These are phyloP conservation scores for Andrena chrysosceles DNA, from an alignment of 2,888 invertebrate genomes.

Conservation along the genomic window DNA sequence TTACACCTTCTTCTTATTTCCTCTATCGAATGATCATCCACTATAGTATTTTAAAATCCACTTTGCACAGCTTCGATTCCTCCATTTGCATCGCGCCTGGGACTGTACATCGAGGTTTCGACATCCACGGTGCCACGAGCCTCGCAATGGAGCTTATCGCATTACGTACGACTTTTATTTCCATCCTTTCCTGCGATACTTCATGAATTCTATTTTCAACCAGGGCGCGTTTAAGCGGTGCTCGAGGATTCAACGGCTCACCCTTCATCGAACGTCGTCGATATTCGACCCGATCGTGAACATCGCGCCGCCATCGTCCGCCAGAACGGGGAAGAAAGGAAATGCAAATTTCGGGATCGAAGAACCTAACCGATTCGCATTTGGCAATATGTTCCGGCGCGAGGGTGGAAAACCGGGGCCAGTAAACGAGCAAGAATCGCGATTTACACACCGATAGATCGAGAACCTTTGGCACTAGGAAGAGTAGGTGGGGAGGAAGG, in stretches of 20 bases:
- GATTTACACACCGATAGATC: constrained; percentile 51
- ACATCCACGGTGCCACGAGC: no score
- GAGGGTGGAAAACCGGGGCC: constrained; percentile 42
- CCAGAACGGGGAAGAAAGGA: constrained; percentile 40
- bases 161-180: no score
- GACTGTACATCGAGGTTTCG: no score
- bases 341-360: constrained; percentile 63
- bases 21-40: no score
- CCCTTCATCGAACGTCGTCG: constrained; percentile 26
- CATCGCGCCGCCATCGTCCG: constrained; percentile 44
- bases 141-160: no score
- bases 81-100: no score
- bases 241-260: constrained; percentile 44
- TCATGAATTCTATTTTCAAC: constrained; percentile 24
- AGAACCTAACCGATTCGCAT: constrained; percentile 52
- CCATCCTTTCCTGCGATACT: constrained; percentile 1
- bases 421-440: constrained; percentile 46
- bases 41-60: no score
- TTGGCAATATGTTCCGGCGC: constrained; percentile 55
- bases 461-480: constrained; percentile 33
- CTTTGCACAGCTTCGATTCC: no score
- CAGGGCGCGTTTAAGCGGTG: constrained; percentile 30
- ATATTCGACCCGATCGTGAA: constrained; percentile 39
- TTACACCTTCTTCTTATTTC: no score
- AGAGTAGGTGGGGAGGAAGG: constrained; percentile 4